phyloP scores from a whole-genome alignment of 2,113 vertebrate genomes.

The Dromiciops gliroides region DNA sequence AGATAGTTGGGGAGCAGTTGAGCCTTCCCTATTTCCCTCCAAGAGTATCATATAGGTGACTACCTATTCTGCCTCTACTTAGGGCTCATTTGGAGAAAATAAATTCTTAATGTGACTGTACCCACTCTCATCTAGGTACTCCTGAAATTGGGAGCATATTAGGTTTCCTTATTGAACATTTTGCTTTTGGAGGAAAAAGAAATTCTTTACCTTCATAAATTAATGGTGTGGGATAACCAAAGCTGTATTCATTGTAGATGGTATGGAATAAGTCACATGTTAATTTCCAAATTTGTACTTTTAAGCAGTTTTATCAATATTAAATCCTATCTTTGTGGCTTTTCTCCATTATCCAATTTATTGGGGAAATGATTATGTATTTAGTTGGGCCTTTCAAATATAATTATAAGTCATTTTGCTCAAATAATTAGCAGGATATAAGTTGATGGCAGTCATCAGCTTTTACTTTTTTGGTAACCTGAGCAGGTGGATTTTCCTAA shows the following conservation, averaged over 20 bases:
- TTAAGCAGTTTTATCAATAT: slow-evolving; percentile 19
- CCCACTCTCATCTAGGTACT: neutral
- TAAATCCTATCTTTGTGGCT: neutral
- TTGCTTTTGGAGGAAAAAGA: neutral
- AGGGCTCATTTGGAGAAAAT: neutral
- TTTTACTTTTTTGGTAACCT: neutral
- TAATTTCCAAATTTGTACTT: neutral
- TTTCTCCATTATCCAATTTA: neutral
- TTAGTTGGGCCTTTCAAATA: neutral
- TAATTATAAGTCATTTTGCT: too few species aligned
- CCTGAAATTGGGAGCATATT: neutral
- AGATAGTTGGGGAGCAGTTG: slow-evolving; percentile 14
- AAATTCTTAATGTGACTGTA: neutral
- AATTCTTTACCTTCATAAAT: neutral
- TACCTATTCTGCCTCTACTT: neutral
- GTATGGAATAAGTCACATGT: neutral
- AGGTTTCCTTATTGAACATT: neutral
- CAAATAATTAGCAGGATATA: neutral
- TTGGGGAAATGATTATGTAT: neutral
- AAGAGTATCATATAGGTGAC: neutral
- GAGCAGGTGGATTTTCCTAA: neutral
- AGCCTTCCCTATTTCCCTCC: slow-evolving; percentile 3
- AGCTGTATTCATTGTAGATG: neutral
- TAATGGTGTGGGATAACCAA: slow-evolving; percentile 2
- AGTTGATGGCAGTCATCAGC: neutral